Evolutionary conservation across 2,888 invertebrate species (phyloP).

Genomic region (Criorhina ranunculi): DNA sequence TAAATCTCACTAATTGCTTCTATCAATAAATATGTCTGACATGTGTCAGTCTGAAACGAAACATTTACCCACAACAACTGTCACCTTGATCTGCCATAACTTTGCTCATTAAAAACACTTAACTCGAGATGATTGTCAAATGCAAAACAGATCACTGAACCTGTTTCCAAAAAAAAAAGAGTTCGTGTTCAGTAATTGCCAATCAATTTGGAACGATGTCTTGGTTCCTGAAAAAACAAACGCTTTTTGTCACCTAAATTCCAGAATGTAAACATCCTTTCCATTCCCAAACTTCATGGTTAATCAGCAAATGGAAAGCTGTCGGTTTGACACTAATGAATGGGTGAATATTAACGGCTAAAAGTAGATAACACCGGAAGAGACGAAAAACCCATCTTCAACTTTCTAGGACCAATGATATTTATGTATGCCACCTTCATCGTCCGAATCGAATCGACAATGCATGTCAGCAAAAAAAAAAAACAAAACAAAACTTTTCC

Average conservation of each 20-base stretch:
- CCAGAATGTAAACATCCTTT: neutral
- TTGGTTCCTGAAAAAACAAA: neutral
- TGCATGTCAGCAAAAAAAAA: slow-evolving; percentile 55
- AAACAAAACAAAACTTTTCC: slow-evolving; percentile 58
- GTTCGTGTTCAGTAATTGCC: slow-evolving; percentile 24
- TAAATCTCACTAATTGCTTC: neutral
- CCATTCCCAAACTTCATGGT: slow-evolving; percentile 1
- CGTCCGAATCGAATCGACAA: neutral
- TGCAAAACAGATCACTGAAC: slow-evolving; percentile 13
- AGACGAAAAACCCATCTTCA: neutral
- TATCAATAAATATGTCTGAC: neutral
- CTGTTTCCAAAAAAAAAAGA: neutral
- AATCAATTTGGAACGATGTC: slow-evolving; percentile 36
- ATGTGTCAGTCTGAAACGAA: slow-evolving; percentile 2
- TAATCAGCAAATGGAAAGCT: slow-evolving; percentile 53
- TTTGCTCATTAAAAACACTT: slow-evolving; percentile 51
- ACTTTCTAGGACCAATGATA: slow-evolving; percentile 35
- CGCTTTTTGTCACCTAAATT: slow-evolving; percentile 21
- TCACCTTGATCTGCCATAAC: slow-evolving; percentile 30
- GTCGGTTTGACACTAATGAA: slow-evolving; percentile 30
- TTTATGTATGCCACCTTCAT: slow-evolving; percentile 13
- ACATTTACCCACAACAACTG: slow-evolving; percentile 13
- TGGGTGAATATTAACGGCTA: slow-evolving; percentile 24
- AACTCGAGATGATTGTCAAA: slow-evolving; percentile 33
- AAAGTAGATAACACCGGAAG: slow-evolving; percentile 1